These are phyloP conservation scores for Synanthedon myopaeformis DNA, from an alignment of 2,888 invertebrate genomes.

Conservation along the genomic window DNA sequence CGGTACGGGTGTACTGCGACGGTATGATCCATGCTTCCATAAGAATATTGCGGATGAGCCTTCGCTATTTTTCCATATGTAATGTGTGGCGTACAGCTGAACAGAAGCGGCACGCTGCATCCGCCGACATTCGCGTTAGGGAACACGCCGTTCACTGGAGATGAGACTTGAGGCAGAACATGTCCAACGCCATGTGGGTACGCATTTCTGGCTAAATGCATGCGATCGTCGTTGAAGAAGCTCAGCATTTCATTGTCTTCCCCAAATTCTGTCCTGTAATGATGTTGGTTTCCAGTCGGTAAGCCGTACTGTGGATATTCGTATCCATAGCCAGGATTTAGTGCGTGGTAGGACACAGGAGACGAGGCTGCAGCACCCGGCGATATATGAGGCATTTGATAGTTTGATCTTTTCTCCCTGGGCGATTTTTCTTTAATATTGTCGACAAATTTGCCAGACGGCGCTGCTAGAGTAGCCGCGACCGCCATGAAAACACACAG, in stretches of 20 bases:
- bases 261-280: constrained; percentile 24
- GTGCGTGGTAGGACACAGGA: constrained; percentile 7
- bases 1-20: constrained; percentile 22
- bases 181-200: constrained; percentile 3
- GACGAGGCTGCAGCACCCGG: constrained; percentile 36
- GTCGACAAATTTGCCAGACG: constrained; percentile 27
- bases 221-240: constrained; percentile 39
- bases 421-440: background rate
- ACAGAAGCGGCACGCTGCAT: constrained; percentile 44
- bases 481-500: constrained; percentile 21
- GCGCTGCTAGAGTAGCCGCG: constrained; percentile 18
- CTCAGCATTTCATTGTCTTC: constrained; percentile 30
- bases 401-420: constrained; percentile 2
- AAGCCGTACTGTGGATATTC: constrained; percentile 9
- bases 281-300: constrained; percentile 4
- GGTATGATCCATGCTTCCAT: background rate
- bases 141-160: constrained; percentile 39
- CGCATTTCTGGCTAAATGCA: constrained; percentile 21
- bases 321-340: constrained; percentile 16
- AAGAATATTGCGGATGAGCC: constrained; percentile 16
- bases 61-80: constrained; percentile 36
- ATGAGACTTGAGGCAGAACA: constrained; percentile 11
- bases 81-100: constrained; percentile 52
- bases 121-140: constrained; percentile 41
- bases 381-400: constrained; percentile 14